Percentiles rank a stretch among this genome's conserved stretches.
These are phyloP conservation scores for Margaritifera margaritifera DNA, from an alignment of 2,888 invertebrate genomes.

Conservation along the genomic window DNA sequence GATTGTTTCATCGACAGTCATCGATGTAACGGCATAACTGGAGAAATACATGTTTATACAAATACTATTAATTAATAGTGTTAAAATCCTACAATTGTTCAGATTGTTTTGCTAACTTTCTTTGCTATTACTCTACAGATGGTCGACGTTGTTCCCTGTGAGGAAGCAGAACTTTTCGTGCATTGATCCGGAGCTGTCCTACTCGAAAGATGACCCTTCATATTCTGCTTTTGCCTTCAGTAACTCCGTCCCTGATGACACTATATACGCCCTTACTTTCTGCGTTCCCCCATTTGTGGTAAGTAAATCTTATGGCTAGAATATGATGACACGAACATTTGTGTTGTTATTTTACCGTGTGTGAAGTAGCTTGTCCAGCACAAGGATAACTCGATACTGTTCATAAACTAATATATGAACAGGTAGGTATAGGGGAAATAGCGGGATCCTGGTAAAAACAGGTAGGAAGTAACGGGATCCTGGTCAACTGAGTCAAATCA, in stretches of 20 bases:
- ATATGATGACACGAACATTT: neutral
- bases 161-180: slow-evolving; percentile 56
- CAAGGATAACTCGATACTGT: neutral
- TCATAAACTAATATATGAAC: neutral
- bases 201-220: slow-evolving; percentile 38
- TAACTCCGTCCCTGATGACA: slow-evolving; percentile 46
- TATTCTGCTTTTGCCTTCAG: slow-evolving; percentile 50
- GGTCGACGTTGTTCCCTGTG: slow-evolving; percentile 55
- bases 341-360: neutral
- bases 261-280: slow-evolving; percentile 53
- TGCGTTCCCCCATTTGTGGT: slow-evolving; percentile 61
- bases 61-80: no score
- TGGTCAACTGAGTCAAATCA: no score
- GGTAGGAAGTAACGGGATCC: no score
- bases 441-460: no score
- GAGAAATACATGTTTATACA: no score
- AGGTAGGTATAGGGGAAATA: no score
- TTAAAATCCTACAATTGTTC: no score
- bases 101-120: neutral
- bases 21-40: no score
- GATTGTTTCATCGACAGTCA: no score
- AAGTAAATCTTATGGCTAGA: slow-evolving; percentile 15
- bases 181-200: slow-evolving; percentile 45
- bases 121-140: slow-evolving; percentile 31
- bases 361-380: no score